phyloP scores from a whole-genome alignment of 2,888 invertebrate species.

The Cotesia congregata region DNA sequence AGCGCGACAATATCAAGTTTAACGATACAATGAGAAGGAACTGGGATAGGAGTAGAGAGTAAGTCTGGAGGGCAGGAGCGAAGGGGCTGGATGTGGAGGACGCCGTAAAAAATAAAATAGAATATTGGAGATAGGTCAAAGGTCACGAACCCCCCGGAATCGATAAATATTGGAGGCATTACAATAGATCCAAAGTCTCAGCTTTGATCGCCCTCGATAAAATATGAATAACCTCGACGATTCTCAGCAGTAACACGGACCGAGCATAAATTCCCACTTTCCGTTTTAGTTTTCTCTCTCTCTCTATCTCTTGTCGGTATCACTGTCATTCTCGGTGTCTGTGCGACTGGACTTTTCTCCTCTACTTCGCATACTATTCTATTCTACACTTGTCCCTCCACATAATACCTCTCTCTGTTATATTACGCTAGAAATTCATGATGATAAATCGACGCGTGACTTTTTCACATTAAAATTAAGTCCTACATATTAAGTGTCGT shows the following conservation, averaged over 20 bases:
- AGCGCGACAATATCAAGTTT: not conserved
- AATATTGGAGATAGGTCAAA: conserved; percentile 18
- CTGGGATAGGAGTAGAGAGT: not conserved
- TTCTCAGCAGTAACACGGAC: conserved; percentile 17
- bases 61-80: not conserved
- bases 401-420: not conserved
- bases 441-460: conserved; percentile 34
- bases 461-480: conserved; percentile 39
- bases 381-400: not conserved
- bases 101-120: not conserved
- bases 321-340: not conserved
- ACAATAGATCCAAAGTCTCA: conserved; percentile 18
- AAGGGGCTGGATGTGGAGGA: not conserved
- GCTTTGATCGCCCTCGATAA: conserved; percentile 23
- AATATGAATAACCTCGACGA: conserved; percentile 24
- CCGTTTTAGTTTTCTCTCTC: conserved; percentile 2
- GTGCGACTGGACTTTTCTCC: not conserved
- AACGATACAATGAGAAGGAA: not conserved
- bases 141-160: conserved; percentile 8
- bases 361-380: not conserved
- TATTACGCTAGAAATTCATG: conserved; percentile 11
- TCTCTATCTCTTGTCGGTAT: not conserved
- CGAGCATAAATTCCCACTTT: conserved; percentile 25
- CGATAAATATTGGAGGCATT: conserved; percentile 26
- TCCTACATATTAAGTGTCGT: conserved; percentile 38